Evolutionary conservation across 1,140 invertebrate species (phyloP).

Genomic region (Macrosteles quadrilineatus): DNA sequence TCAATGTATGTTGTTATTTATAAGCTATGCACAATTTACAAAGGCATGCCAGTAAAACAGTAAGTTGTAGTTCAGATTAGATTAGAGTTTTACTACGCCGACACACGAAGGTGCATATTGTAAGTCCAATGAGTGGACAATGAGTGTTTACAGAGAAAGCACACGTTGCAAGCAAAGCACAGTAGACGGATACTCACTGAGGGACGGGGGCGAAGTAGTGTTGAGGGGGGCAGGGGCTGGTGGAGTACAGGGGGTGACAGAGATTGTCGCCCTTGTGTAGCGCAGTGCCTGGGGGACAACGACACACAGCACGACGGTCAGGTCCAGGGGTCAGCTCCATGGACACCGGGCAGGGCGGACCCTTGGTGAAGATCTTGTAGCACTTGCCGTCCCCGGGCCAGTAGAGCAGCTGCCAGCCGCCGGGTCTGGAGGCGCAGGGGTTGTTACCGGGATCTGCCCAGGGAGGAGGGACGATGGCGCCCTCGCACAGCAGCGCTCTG

Average conservation of each 20-base stretch:
- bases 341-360: slow-evolving; percentile 76
- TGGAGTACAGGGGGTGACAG: slow-evolving; percentile 70
- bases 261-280: slow-evolving; percentile 56
- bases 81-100: too few relatives aligned
- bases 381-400: slow-evolving; percentile 81
- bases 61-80: too few relatives aligned
- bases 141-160: too few relatives aligned
- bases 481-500: slow-evolving; percentile 25
- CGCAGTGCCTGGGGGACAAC: slow-evolving; percentile 74
- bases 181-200: neutral
- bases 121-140: too few relatives aligned
- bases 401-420: slow-evolving; percentile 80
- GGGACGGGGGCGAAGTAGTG: slow-evolving; percentile 68
- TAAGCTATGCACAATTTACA: too few relatives aligned
- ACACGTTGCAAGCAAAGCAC: too few relatives aligned
- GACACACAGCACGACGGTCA: slow-evolving; percentile 67
- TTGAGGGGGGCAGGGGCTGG: slow-evolving; percentile 67
- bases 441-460: slow-evolving; percentile 80
- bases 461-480: slow-evolving; percentile 73
- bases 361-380: slow-evolving; percentile 77
- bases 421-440: slow-evolving; percentile 73
- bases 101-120: too few relatives aligned
- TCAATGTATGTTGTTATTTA: too few relatives aligned
- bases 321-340: slow-evolving; percentile 73
- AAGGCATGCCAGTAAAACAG: too few relatives aligned